Evolutionary conservation across 92 coral and sea anemone genomes (phyloP).

Genomic region (Metridium senile): DNA sequence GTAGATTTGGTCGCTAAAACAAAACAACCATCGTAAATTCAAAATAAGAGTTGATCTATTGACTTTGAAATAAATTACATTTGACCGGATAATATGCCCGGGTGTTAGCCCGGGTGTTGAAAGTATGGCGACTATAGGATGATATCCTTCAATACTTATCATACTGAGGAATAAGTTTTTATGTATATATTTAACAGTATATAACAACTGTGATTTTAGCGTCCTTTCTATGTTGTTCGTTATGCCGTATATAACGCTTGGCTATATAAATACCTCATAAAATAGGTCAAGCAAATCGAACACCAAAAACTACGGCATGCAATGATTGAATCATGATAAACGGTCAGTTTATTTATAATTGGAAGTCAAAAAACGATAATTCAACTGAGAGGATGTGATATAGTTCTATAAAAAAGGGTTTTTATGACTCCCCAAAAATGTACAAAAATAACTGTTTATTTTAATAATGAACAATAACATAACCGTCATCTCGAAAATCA

Average conservation of each 20-base stretch:
- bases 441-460: neutral
- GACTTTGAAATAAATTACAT: neutral
- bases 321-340: neutral
- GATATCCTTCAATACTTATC: too few relatives aligned
- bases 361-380: neutral
- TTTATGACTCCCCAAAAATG: neutral
- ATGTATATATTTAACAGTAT: too few relatives aligned
- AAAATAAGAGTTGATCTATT: neutral
- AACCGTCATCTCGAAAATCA: too few relatives aligned
- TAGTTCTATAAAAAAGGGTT: neutral
- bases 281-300: conserved; percentile 33
- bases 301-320: conserved; percentile 16
- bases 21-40: neutral
- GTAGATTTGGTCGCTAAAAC: neutral
- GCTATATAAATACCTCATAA: conserved; percentile 12
- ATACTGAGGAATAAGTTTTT: neutral
- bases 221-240: neutral
- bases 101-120: neutral
- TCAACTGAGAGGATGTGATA: neutral
- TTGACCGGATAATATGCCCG: neutral
- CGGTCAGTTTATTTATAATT: neutral
- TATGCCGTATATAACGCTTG: conserved; percentile 22
- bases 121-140: too few relatives aligned
- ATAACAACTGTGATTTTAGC: neutral
- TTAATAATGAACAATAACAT: neutral